Percentiles rank a stretch among this genome's conserved stretches.
Conservation (phyloP, 2,797 vertebrate species). For the Falco naumanni region DNA sequence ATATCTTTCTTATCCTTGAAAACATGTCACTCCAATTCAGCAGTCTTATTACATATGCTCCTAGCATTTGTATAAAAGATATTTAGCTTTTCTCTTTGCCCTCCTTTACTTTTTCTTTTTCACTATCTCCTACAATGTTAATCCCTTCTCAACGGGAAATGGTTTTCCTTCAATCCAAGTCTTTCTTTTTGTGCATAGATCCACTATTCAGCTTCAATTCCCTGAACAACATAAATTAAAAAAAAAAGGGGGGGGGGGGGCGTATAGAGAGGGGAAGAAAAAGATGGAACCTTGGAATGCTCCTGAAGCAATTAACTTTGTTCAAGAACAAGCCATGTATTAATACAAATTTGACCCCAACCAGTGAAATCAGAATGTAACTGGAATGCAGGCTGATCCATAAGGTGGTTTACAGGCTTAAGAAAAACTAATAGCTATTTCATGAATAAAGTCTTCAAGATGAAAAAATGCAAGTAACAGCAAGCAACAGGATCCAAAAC, state of each 20-base stretch:
- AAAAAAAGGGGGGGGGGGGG: fast-evolving
- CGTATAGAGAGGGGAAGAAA: neutral
- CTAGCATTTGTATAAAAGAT: constrained; percentile 73
- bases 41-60: constrained; percentile 66
- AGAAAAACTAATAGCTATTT: neutral
- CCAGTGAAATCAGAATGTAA: constrained; percentile 1
- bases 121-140: constrained; percentile 69
- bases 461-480: neutral
- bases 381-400: neutral
- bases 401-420: neutral
- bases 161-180: constrained; percentile 63
- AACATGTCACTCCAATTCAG: constrained; percentile 71
- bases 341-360: constrained; percentile 28
- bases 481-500: neutral
- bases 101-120: constrained; percentile 72
- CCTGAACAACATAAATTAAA: constrained; percentile 22
- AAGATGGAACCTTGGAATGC: neutral
- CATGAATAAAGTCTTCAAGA: neutral
- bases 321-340: neutral
- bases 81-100: constrained; percentile 73
- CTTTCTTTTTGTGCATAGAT: constrained; percentile 42
- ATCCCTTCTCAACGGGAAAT: constrained; percentile 72
- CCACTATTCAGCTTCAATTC: constrained; percentile 40
- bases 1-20: constrained; percentile 72
- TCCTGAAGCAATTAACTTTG: constrained; percentile 36